Base-by-base conservation (phyloP, 2,113 vertebrate genomes). In the Platichthys flesus region DNA sequence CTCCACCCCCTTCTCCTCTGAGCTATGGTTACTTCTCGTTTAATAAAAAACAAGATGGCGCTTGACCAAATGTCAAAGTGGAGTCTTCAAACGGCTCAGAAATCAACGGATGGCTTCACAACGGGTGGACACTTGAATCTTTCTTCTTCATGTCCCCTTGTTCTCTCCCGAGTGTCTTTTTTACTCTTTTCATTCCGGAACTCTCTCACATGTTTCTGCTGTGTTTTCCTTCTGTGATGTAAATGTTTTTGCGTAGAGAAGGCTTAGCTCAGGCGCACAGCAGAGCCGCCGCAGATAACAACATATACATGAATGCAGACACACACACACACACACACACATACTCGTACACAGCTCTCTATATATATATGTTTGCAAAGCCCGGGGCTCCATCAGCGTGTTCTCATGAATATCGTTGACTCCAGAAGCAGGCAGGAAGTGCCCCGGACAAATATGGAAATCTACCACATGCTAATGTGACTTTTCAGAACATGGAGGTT, bases 401-500 rank as follows among this genome's bases (percentile, higher is more conserved):
- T 54, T 67, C 66, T 86, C 75, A 74, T 87, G 79, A 88, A 87
- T 89, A 74, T 56, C 37, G 72, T 74, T 76, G 75, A 82, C 84
- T 83, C 78, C 68, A 16, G 18, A 23, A 60, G 66, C 63, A 42
- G 59, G 61, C 67, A 79, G 63, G 56, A 78, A 78, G 67, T 67
- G 79, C 68, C 78, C 79, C 15, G 71, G 61, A 85, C 84, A 76
- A 81, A 87, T 85, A 89, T 86, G 87, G 82, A 89, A 82, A 85
- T 90, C 12, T 10, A 47, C 63, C 69, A 52, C 73, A 90, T 91
- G 90, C 85, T 90, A 90, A 92, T 92, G 85, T 88, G 86, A 89
- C 89, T 90, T 90, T 89, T 88, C 21, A 47, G 52, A 76, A 23
- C 71, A 18, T 56, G 49, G 78, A 78, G 71, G 57, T 79, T 70